phyloP scores from a whole-genome alignment of 2,888 invertebrate species.

The Mantis religiosa region DNA sequence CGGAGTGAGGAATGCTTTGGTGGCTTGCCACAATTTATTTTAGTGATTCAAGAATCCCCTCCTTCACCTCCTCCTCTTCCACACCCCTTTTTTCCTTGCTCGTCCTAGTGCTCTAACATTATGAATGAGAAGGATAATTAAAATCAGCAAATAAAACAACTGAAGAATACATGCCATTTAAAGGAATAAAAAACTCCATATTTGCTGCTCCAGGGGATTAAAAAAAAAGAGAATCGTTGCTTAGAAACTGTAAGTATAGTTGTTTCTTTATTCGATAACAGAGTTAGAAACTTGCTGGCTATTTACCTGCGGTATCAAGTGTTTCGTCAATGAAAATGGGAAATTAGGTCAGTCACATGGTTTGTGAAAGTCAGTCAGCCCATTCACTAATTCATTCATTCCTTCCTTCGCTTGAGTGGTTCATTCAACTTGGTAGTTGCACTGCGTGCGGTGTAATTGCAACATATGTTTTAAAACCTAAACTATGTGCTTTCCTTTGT shows the following conservation, averaged over 20 bases:
- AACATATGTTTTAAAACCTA: too few species aligned
- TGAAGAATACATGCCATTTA: background rate
- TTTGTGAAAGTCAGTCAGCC: constrained; percentile 28
- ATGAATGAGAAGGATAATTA: background rate
- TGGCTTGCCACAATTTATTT: constrained; percentile 25
- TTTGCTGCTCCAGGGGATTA: too few species aligned
- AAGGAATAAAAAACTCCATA: background rate
- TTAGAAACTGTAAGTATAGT: background rate
- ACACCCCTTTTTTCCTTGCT: background rate
- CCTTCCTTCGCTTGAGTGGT: constrained; percentile 19
- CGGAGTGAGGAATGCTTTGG: constrained; percentile 19
- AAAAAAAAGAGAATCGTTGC: background rate
- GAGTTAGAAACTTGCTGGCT: too few species aligned
- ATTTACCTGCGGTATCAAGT: background rate
- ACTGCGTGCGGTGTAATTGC: background rate
- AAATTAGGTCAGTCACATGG: constrained; percentile 27
- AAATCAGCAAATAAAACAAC: background rate
- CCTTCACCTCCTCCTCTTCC: background rate
- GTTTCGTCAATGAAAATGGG: constrained; percentile 24
- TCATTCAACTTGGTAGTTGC: constrained; percentile 13
- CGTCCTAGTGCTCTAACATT: background rate
- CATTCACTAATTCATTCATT: constrained; percentile 30
- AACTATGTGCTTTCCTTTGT: too few species aligned
- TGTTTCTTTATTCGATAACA: background rate
- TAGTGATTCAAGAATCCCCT: constrained; percentile 19